Percentiles rank a stretch among this genome's conserved stretches.
Evolutionary conservation across 2,113 vertebrate genomes (phyloP).

Genomic region (Nestor notabilis): DNA sequence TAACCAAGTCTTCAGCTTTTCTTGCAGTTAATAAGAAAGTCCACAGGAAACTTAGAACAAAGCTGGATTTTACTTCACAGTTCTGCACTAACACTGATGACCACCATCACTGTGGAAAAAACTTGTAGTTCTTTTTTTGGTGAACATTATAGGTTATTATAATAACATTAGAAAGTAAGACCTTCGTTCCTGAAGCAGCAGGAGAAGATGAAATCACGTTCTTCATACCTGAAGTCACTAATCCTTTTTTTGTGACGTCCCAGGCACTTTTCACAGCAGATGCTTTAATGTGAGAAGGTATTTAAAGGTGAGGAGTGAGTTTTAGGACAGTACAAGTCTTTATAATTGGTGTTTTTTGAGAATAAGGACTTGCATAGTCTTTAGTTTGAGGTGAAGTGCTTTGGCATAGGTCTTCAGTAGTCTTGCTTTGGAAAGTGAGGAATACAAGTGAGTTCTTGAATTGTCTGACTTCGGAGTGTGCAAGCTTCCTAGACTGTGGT

Average conservation of each 20-base stretch:
- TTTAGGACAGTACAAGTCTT: not conserved
- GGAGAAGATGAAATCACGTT: not conserved
- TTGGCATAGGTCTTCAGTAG: not conserved
- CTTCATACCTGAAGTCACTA: not conserved
- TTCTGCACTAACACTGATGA: constrained; percentile 16
- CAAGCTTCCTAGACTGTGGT: not conserved
- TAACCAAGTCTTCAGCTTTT: constrained; percentile 67
- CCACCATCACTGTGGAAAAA: not conserved
- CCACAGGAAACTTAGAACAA: constrained; percentile 44
- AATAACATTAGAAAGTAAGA: not conserved
- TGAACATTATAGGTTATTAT: not conserved
- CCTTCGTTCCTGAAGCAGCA: not conserved
- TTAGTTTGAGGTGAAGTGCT: not conserved
- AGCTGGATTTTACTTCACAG: not conserved
- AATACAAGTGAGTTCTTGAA: not conserved
- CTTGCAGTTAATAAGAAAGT: constrained; percentile 44
- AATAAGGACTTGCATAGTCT: not conserved
- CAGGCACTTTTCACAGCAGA: not conserved
- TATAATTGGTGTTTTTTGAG: not conserved
- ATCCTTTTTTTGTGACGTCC: not conserved
- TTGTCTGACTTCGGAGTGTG: not conserved
- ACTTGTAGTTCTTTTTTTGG: not conserved
- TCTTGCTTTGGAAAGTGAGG: not conserved
- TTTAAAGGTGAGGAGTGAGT: not conserved
- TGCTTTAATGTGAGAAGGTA: rapidly evolving